Evolutionary conservation across 2,797 vertebrate species (phyloP), one percentile per base, ranked within the genome.

Genomic region (Acropternis orthonyx): DNA sequence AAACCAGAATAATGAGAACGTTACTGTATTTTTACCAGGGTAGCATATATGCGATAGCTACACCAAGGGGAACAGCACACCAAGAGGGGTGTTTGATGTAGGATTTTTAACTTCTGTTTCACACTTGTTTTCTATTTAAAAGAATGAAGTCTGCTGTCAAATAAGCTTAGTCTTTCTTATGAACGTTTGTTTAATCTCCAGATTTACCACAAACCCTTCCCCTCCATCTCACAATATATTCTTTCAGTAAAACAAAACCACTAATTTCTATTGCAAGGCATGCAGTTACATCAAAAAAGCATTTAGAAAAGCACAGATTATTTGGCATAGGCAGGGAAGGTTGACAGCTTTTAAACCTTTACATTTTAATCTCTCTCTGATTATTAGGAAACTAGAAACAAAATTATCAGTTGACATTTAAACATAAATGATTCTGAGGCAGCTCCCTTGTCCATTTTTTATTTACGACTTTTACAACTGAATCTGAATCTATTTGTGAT

Each of bases 401-500:
- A 95, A 84, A 32, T 0, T 0, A 59, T 59, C 27, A n/a, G 37
- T 26, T 77, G 56, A 77, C 74, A 92, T 65, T 82, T 84, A 95
- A 95, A 91, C 21, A 30, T 69, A 72, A 89, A 85, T 27, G 51
- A 41, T 94, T 92, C 72, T 77, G 49, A 93, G 86, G 55, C 13
- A 3, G 84, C 55, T 86, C 44, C 28, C 48, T 81, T 76, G 62
- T 49, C 69, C 86, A 41, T 67, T 86, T 95, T 83, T 82, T 28
- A n/a, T 93, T 58, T 43, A 54, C n/a, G 39, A 48, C 49, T 84
- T 85, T 89, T 89, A 88, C 55, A 79, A 74, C 46, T 67, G 62
- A 82, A 89, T 89, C 39, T 75, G 56, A 91, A 92, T 97, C 97
- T 98, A 97, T 98, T 98, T 88, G 92, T 83, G 92, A 89, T 95